These are phyloP conservation scores for Amblyjoppa fuscipennis DNA, from an alignment of 2,888 invertebrate species.

Conservation along the genomic window DNA sequence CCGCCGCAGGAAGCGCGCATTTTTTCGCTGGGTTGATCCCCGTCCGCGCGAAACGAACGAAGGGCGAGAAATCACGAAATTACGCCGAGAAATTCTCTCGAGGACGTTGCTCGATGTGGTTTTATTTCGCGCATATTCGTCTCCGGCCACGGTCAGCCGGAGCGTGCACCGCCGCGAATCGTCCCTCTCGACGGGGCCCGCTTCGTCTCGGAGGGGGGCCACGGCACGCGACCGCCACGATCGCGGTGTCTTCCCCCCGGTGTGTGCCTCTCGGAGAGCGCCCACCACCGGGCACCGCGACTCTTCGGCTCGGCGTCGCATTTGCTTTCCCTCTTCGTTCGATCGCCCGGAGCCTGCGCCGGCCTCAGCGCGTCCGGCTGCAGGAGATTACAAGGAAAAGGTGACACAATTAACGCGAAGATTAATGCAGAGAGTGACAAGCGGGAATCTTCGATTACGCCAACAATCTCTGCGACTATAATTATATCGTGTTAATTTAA, in stretches of 20 bases:
- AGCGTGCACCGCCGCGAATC: conserved; percentile 22
- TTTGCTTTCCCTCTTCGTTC: not conserved
- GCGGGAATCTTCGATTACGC: not conserved
- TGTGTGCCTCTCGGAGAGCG: conserved; percentile 10
- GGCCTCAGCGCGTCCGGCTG: not conserved
- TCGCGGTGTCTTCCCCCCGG: conserved; percentile 2
- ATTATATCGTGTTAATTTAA: not conserved
- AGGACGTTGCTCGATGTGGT: conserved; percentile 33
- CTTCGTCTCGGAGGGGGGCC: conserved; percentile 35
- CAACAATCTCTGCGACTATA: not conserved
- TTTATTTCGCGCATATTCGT: conserved; percentile 11
- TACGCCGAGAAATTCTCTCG: conserved; percentile 14
- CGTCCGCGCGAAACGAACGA: not conserved
- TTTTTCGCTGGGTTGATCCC: not conserved
- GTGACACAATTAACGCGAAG: not conserved
- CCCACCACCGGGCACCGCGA: not conserved
- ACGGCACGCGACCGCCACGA: conserved; percentile 66
- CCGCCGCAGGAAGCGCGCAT: not conserved
- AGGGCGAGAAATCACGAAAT: not conserved
- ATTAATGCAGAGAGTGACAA: not conserved
- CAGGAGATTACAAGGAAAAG: not conserved
- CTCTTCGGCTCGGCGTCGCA: not conserved
- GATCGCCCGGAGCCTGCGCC: not conserved
- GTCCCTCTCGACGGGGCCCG: conserved; percentile 35
- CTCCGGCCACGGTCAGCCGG: conserved; percentile 26